Conservation (phyloP, 1,140 invertebrate genomes). For the Ceratoteleas bidentatus region DNA sequence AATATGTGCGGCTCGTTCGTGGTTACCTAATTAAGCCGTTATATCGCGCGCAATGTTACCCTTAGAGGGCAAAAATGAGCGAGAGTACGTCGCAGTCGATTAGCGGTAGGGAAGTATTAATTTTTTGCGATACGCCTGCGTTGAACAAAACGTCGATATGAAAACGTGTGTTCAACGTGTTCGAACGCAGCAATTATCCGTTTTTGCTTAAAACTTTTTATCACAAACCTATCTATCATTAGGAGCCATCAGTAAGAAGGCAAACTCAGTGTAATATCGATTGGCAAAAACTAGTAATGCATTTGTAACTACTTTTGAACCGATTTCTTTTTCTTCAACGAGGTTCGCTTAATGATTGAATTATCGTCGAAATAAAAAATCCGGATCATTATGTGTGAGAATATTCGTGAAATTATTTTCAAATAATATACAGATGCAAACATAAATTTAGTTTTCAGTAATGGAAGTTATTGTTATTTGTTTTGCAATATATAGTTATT, state of each 20-base stretch:
- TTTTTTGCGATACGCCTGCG: conserved; percentile 8
- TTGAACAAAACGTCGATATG: conserved; percentile 10
- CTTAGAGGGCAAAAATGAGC: background rate
- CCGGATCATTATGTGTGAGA: no score
- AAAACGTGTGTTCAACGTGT: conserved; percentile 10
- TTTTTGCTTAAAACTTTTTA: conserved; percentile 36
- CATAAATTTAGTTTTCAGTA: no score
- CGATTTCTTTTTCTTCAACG: no score
- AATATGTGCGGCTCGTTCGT: background rate
- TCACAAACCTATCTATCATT: conserved; percentile 31
- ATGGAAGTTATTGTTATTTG: no score
- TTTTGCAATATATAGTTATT: no score
- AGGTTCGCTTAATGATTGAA: no score
- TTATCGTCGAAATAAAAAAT: no score
- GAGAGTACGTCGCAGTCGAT: background rate
- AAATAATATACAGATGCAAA: no score
- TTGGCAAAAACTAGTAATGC: conserved; percentile 2
- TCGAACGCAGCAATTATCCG: conserved; percentile 17
- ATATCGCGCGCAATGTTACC: background rate
- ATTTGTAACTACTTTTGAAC: background rate
- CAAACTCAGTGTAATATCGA: conserved; percentile 19
- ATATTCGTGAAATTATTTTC: no score
- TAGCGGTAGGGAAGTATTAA: conserved; percentile 1
- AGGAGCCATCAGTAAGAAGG: conserved; percentile 8
- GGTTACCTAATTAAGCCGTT: conserved; percentile 3